Evolutionary conservation across 2,888 invertebrate genomes (phyloP).

Genomic region (Atethmia centrago): DNA sequence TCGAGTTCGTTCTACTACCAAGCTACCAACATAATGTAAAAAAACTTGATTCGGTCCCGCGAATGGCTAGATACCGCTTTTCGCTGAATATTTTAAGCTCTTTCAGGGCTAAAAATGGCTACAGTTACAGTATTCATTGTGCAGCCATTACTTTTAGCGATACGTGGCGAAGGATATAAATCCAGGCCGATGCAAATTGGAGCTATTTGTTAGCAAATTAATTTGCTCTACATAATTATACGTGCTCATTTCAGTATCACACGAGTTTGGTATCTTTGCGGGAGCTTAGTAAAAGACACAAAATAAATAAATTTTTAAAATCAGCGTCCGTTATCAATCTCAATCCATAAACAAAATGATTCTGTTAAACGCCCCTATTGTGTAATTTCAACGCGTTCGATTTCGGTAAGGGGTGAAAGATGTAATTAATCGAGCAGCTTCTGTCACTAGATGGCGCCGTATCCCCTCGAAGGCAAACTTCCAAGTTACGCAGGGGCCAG

Average conservation of each 20-base stretch:
- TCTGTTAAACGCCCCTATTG: conserved; percentile 76
- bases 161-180: conserved; percentile 23
- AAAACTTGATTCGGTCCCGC: conserved; percentile 48
- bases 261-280: conserved; percentile 1
- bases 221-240: not conserved
- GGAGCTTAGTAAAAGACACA: not conserved
- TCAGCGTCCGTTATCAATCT: conserved; percentile 47
- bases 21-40: conserved; percentile 34
- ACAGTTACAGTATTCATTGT: conserved; percentile 51
- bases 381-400: conserved; percentile 77
- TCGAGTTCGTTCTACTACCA: conserved; percentile 13
- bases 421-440: conserved; percentile 87
- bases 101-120: conserved; percentile 51
- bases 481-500: conserved; percentile 69
- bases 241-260: not conserved
- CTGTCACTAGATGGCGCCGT: conserved; percentile 79
- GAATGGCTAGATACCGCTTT: conserved; percentile 46
- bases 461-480: conserved; percentile 63
- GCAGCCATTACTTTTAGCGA: conserved; percentile 43
- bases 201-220: conserved; percentile 26
- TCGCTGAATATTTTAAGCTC: conserved; percentile 58
- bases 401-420: conserved; percentile 82
- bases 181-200: conserved; percentile 10
- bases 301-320: conserved; percentile 14
- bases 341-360: conserved; percentile 74